Evolutionary conservation across 2,888 invertebrate genomes (phyloP), one percentile per base, ranked within the genome.

Genomic region (Melanophora roralis): DNA sequence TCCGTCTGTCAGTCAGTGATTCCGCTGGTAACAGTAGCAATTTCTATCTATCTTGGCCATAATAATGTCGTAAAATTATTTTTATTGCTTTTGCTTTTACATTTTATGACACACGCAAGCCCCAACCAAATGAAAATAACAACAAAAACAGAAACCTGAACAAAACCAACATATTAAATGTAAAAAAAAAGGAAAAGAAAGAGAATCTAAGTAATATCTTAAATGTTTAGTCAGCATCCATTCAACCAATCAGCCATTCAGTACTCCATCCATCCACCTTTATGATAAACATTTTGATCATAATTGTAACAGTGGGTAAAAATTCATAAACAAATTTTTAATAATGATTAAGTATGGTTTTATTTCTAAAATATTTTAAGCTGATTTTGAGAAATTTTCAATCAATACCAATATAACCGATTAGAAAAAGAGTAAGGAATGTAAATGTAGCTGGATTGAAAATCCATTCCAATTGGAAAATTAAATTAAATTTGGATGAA

Each of bases 31-130:
- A 45, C 74, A 68, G 78, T 71, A 81, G 78, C 78, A 76, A 59
- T 69, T 68, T 81, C 64, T 16, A 53, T 81, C 75, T n/a, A 53
- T 81, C 75, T 65, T 75, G 81, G 75, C 72, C 82, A 76, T 82
- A 82, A 82, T 77, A 82, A 82, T 75, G 83, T 82, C 83, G 81
- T 83, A 83, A 83, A 83, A 80, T 76, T 36, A 76, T 77, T 82
- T 83, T 83, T 81, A 83, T 82, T 82, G 81, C 82, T 81, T 79
- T 82, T 82, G 69, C 53, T 74, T 74, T 34, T 59, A 53, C 72
- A 51, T 82, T 83, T 81, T 81, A 81, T 72, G 78, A 78, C 78
- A 81, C 43, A 75, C 67, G 71, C 67, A 71, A 65, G 62, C 53
- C 67, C 60, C 32, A 34, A 55, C 32, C n/a, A 57, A 27, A 14